Base-by-base conservation (phyloP, 2,113 vertebrate genomes). In the Xyliphius kryptos region DNA sequence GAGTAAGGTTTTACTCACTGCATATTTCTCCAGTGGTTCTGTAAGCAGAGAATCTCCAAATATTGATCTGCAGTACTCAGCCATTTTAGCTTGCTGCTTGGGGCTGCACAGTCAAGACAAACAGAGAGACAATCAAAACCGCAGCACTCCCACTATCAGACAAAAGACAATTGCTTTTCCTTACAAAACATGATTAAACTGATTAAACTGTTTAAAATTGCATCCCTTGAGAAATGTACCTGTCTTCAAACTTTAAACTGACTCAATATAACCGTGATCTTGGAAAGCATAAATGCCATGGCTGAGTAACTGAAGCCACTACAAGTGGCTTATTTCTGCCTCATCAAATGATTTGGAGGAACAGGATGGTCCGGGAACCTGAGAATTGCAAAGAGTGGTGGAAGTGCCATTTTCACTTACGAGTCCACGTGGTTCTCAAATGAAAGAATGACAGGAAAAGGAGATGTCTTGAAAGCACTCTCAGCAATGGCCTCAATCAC, bases 401-500 rank as follows among this genome's bases (percentile, higher is more conserved):
- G n/a, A n/a, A n/a, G n/a, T n/a, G n/a, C n/a, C n/a, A n/a, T n/a
- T 61, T 56, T 21, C 83, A 95, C 96, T 95, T 87, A 99, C 95
- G 95, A 98, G 84, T 98, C 95, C 75, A 99, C 95, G 0, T 99
- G 96, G 80, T 99, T 99, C 85, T 99, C 96, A 73, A 99, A 99
- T 17, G 96, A 99, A 67, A 99, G 89, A 67, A 98, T 93, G 76
- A 99, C 73, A 2, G 96, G 96, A 47, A 93, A 98, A 14, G 91
- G 93, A 0, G 96, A 97, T 6, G 93, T 99, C 90, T 99, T 99
- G 87, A 99, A 99, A 22, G 96, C 95, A 70, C 92, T 96, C 62
- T 99, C 96, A 21, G 92, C 91, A 22, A 99, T 99, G 11, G 92
- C 96, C 88, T 99, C 96, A 71, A 99, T 97, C 51, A 99, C 95